Evolutionary conservation across 2,888 invertebrate genomes (phyloP), one percentile per base, ranked within the genome.

Genomic region (Anthrax anthrax): DNA sequence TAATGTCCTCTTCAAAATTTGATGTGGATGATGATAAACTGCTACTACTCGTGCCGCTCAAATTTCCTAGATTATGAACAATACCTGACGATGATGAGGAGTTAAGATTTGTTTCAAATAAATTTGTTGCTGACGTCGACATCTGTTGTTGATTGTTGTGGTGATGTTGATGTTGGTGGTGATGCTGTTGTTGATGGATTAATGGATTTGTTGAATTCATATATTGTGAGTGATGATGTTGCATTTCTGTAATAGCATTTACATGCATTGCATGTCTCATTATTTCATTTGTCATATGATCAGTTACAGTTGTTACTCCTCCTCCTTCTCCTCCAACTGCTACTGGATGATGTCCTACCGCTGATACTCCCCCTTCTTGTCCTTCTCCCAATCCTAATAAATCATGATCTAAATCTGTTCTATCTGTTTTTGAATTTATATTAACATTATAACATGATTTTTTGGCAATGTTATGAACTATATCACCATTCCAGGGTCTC

Each of bases 1-100:
- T 81, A 49, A 82, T 80, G 56, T 80, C 80, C 56, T 80, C 80
- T 55, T 77, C 75, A 46, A 65, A 69, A 49, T 69, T 70, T 48
- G 55, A 54, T 32, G 57, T 50, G 43, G 60, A 48, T 41, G 54
- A 56, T n/a, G 54, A 52, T 41, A 51, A 54, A 32, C 42, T 47
- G 14, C 40, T 45, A 12, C 48, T 47, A 19, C 44, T 46, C 18
- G 51, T 51, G 3, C 53, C 57, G 37, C 56, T 55, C 4, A 56
- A 43, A 47, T 55, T 55, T 13, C 42, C 46, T n/a, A n/a, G n/a
- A n/a, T n/a, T n/a, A n/a, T n/a, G n/a, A n/a, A n/a, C n/a, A n/a
- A n/a, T n/a, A n/a, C n/a, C n/a, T 23, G 38, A 42, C 13, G 27
- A 29, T 18, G 41, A 29, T 13, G 42, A 42, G n/a, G 41, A 18